Evolutionary conservation across 2,888 invertebrate species (phyloP), one percentile per base, ranked within the genome.

Genomic region (Acleris cristana): DNA sequence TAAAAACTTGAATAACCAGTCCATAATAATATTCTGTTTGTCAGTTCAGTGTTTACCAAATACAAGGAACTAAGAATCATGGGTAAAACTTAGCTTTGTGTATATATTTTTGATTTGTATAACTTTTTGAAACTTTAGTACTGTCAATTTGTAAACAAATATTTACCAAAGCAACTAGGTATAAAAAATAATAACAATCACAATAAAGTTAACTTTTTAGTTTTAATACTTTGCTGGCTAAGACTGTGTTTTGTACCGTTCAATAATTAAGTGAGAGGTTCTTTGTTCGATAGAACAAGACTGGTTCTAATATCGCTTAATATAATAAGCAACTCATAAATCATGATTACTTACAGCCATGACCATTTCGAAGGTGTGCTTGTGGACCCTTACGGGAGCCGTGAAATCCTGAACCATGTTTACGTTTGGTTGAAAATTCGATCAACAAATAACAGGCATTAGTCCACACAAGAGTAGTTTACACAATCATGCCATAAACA

Each of bases 401-500:
- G 97, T 97, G 92, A 98, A 99, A 88, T 98, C 97, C 92, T 99
- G 98, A 83, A 99, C 98, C 98, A 99, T 99, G 85, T 87, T 94
- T 82, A 82, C 78, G 74, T 64, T 67, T 62, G 54, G 58, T 58
- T 63, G 62, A 67, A 53, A 63, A 67, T 67, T 58, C 58, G 57
- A 54, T 67, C 54, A 67, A 63, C 62, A 82, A 84, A 81, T 76
- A 80, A 79, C 76, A 81, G 81, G 81, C 85, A 86, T 83, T 78
- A 73, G 71, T 72, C 74, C 79, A 84, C 76, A 77, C 71, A 69
- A 76, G 7, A n/a, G n/a, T 18, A 48, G 18, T 79, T 77, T 86
- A 82, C 79, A 83, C 72, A 84, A 74, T 82, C 90, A 91, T 90
- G 76, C 81, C 89, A 83, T 76, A 72, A 65, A 69, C 72, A 69